Conservation (phyloP, 2,113 vertebrate genomes). For the Tor tambroides region DNA sequence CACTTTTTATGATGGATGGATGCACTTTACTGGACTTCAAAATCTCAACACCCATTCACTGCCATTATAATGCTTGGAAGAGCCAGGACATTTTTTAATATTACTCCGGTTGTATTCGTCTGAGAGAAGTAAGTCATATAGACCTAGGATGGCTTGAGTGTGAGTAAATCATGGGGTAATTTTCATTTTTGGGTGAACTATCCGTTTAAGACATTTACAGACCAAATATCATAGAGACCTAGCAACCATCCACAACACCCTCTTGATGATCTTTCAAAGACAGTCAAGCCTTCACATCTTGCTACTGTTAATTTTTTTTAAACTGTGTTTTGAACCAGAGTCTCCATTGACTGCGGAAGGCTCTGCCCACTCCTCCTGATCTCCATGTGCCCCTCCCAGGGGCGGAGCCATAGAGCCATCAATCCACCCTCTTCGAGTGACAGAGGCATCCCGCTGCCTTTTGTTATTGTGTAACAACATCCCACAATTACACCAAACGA, state of each 20-base stretch:
- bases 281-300: not conserved
- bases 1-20: too few species aligned
- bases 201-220: not conserved
- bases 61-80: too few species aligned
- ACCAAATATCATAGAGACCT: not conserved
- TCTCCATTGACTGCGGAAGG: conserved; percentile 32
- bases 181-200: not conserved
- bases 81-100: too few species aligned
- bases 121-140: not conserved
- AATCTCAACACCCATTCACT: too few species aligned
- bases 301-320: not conserved
- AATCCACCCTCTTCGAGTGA: conserved; percentile 59
- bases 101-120: too few species aligned
- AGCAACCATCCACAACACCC: too few species aligned
- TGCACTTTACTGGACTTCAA: too few species aligned
- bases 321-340: conserved; percentile 49
- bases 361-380: fast-evolving
- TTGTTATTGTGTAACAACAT: conserved; percentile 57
- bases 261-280: not conserved
- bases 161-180: not conserved
- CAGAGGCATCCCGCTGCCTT: conserved; percentile 58
- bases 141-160: not conserved
- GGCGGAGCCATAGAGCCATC: conserved; percentile 62
- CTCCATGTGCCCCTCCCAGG: conserved; percentile 66
- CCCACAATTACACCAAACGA: not conserved